Evolutionary conservation across 2,113 vertebrate species (phyloP).

Genomic region (Platichthys stellatus): DNA sequence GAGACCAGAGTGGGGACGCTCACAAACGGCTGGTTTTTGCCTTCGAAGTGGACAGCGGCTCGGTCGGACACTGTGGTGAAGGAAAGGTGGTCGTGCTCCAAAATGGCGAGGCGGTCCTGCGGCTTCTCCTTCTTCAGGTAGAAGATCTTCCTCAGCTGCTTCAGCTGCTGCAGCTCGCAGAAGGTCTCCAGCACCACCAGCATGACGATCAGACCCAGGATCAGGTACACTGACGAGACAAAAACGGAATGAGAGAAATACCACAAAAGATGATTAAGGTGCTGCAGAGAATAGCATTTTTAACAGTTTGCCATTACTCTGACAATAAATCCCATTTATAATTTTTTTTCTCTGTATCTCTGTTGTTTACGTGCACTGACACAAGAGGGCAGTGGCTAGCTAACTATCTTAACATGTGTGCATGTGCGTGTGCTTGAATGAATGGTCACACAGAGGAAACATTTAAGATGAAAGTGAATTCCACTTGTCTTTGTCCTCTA

Average conservation of each 20-base stretch:
- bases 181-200: conserved; percentile 96
- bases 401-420: background rate
- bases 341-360: background rate
- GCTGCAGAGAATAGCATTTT: background rate
- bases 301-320: background rate
- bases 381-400: conserved; percentile 58
- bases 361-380: conserved; percentile 30
- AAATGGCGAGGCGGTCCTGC: conserved; percentile 88
- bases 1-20: conserved; percentile 74
- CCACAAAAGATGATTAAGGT: background rate
- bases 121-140: conserved; percentile 94
- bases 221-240: conserved; percentile 86
- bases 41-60: conserved; percentile 75
- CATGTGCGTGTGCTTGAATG: background rate
- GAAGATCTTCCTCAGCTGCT: conserved; percentile 95
- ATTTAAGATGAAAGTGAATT: background rate
- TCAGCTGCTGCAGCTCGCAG: conserved; percentile 96
- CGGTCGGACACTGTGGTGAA: conserved; percentile 90
- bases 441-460: background rate
- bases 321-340: background rate
- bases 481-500: background rate
- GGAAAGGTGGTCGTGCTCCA: conserved; percentile 94
- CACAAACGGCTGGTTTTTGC: conserved; percentile 88
- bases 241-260: background rate
- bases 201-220: conserved; percentile 94